These are phyloP conservation scores for Byasa hedistus DNA, from an alignment of 2,888 invertebrate genomes.

Conservation along the genomic window DNA sequence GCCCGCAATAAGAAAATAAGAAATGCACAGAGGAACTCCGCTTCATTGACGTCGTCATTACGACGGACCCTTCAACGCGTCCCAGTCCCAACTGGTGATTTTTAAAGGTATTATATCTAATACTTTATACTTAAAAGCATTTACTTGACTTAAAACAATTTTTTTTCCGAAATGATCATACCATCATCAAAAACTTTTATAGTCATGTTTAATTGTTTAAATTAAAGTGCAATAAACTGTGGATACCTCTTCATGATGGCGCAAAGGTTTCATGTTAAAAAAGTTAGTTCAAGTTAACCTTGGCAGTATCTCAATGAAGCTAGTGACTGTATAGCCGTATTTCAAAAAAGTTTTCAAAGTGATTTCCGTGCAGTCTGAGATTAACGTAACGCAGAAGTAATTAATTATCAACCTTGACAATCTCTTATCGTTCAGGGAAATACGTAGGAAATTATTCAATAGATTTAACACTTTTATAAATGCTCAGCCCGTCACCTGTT, in stretches of 20 bases:
- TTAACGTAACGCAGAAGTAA: slow-evolving; percentile 41
- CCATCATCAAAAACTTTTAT: no score
- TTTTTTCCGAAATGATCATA: no score
- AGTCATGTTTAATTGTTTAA: no score
- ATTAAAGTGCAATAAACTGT: background rate
- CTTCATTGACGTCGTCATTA: slow-evolving; percentile 73
- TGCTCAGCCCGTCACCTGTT: slow-evolving; percentile 14
- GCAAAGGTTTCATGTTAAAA: slow-evolving; percentile 9
- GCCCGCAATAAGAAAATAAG: slow-evolving; percentile 57
- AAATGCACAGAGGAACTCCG: slow-evolving; percentile 72
- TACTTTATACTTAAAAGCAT: slow-evolving; percentile 3
- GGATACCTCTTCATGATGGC: background rate
- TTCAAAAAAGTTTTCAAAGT: slow-evolving; percentile 40
- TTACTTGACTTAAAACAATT: no score
- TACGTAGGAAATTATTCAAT: slow-evolving; percentile 43
- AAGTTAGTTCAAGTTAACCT: slow-evolving; percentile 15
- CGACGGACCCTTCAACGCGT: slow-evolving; percentile 46
- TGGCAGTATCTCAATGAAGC: slow-evolving; percentile 26
- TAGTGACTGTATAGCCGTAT: slow-evolving; percentile 30
- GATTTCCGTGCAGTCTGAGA: slow-evolving; percentile 42
- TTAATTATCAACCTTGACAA: slow-evolving; percentile 47
- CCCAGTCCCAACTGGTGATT: slow-evolving; percentile 51
- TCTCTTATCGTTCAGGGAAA: slow-evolving; percentile 48
- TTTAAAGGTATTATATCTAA: slow-evolving; percentile 24
- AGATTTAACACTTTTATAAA: slow-evolving; percentile 33